phyloP scores from a whole-genome alignment of 2,888 invertebrate genomes.

The Tanypteryx hageni region DNA sequence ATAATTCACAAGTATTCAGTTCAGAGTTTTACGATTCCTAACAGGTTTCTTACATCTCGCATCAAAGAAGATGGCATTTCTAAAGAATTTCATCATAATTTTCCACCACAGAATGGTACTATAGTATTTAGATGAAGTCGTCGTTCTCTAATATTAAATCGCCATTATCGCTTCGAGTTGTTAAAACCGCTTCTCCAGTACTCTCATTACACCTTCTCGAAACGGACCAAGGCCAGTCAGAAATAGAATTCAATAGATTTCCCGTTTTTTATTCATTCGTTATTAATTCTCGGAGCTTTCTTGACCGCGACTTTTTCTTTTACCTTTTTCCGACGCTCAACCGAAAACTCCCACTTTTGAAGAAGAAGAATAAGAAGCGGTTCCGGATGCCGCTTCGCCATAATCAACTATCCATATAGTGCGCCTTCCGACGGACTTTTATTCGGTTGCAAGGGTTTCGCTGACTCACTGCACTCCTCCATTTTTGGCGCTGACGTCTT shows the following conservation, averaged over 20 bases:
- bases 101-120: neutral
- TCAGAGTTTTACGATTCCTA: too few species aligned
- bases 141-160: neutral
- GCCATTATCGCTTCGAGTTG: neutral
- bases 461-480: conserved; percentile 51
- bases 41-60: neutral
- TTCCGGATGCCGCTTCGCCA: neutral
- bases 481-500: conserved; percentile 62
- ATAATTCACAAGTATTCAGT: too few species aligned
- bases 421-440: neutral
- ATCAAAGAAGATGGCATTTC: neutral
- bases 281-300: neutral
- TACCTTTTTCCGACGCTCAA: neutral
- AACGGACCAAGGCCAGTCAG: neutral
- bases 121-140: neutral
- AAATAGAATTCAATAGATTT: neutral
- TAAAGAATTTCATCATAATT: neutral
- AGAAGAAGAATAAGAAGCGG: too few species aligned
- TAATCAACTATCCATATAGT: conserved; percentile 28
- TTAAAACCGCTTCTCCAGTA: neutral
- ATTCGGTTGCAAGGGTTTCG: neutral
- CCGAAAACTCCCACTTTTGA: too few species aligned
- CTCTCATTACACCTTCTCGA: neutral
- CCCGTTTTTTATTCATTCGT: neutral
- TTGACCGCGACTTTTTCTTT: neutral